Evolutionary conservation across 2,113 vertebrate genomes (phyloP), one percentile per base, ranked within the genome.

Genomic region (Montifringilla adamsi): DNA sequence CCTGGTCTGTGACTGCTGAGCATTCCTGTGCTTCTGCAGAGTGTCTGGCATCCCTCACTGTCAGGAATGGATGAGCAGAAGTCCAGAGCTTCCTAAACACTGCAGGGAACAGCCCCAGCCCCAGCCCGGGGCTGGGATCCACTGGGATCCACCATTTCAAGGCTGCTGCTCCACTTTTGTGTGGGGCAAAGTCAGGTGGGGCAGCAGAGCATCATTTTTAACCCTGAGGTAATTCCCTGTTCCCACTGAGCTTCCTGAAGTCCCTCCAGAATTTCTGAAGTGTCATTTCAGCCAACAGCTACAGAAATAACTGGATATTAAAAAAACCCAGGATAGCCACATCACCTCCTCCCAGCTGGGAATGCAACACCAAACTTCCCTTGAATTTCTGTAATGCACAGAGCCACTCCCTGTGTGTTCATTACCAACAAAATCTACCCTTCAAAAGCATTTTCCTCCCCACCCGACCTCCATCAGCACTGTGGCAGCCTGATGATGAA

Each of bases 81-180:
- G 22, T 35, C 52, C 78, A 64, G 69, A 50, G 79, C 13, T 47
- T 56, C 83, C 84, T 44, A 62, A 94, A 68, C 41, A 26, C 62
- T 91, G 76, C 88, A 92, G 89, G 14, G 79, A 87, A 55, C 82
- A 94, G 74, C 58, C 94, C 77, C 72, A 81, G 58, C 22, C 76
- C 49, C 73, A 30, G 39, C 53, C 33, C 4, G 66, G 68, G 53
- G 46, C 55, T 66, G 49, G 49, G 23, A 50, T 44, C 14, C 37
- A 7, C 33, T 24, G 26, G 76, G 37, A 73, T 47, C 15, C 82
- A 47, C 23, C 24, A 6, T 72, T 68, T 6, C 56, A 11, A 20
- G 78, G 55, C 16, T 22, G 31, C 2, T 66, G 66, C 5, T 39
- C 10, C 22, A 49, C 24, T 28, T 49, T 1, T 44, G 13, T 6